Conservation (phyloP, 2,888 invertebrate species). For the Metopia argyrocephala region DNA sequence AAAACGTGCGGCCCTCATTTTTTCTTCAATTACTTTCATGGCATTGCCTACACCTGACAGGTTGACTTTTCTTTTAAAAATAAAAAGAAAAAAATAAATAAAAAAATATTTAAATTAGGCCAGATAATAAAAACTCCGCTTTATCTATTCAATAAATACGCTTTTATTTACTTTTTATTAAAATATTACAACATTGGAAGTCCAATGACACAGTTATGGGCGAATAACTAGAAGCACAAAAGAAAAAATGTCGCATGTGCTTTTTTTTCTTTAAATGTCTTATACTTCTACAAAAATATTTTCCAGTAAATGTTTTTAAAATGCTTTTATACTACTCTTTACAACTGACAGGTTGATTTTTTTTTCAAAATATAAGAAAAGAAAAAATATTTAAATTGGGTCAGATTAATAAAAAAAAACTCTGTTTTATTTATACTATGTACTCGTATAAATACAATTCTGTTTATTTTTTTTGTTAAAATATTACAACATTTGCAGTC, state of each 20-base stretch:
- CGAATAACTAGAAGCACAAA: no score
- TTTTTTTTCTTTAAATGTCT: no score
- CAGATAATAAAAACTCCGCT: background rate
- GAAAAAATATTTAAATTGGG: conserved; percentile 39
- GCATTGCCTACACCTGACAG: background rate
- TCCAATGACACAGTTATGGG: no score
- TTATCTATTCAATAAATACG: no score
- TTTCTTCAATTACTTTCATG: background rate
- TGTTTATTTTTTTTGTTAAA: background rate
- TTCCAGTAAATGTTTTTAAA: no score
- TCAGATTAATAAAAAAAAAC: no score
- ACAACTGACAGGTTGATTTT: conserved; percentile 15
- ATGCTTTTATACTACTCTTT: background rate
- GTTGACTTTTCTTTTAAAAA: conserved; percentile 23
- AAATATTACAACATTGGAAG: no score
- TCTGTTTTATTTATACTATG: background rate
- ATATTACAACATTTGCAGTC: background rate
- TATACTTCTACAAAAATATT: no score
- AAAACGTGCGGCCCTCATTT: background rate
- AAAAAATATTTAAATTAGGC: conserved; percentile 37
- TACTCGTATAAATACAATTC: background rate
- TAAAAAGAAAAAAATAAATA: no score
- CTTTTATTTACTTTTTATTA: no score
- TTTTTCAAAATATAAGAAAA: no score
- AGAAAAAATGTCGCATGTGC: no score